Evolutionary conservation across 2,113 vertebrate species (phyloP).

Genomic region (Hippopotamus amphibius): DNA sequence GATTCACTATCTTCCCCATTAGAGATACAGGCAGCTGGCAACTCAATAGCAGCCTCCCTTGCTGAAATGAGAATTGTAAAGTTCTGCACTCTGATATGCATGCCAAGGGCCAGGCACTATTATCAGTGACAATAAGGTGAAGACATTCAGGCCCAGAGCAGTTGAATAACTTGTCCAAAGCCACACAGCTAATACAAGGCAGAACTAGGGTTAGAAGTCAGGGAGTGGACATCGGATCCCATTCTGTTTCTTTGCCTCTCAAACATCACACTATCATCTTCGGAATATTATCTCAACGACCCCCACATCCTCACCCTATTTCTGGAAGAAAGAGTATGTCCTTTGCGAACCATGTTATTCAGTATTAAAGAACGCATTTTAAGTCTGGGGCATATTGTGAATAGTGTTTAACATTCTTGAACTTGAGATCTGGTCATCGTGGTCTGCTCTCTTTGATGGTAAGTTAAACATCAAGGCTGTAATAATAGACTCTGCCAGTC

Average conservation of each 20-base stretch:
- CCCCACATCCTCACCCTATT: background rate
- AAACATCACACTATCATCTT: background rate
- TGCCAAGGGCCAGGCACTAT: background rate
- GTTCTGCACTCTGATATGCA: background rate
- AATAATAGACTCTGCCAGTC: conserved; percentile 70
- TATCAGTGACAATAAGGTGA: background rate
- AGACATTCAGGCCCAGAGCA: background rate
- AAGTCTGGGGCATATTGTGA: conserved; percentile 43
- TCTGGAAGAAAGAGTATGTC: conserved; percentile 23
- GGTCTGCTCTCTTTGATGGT: conserved; percentile 73
- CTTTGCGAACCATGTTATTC: conserved; percentile 20
- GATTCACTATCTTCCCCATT: background rate
- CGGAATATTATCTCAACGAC: background rate
- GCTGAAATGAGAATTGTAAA: background rate
- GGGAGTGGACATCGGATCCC: background rate
- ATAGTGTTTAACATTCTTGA: conserved; percentile 77
- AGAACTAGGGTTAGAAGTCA: background rate
- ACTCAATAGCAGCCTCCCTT: background rate
- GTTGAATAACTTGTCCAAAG: conserved; percentile 24
- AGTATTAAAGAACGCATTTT: conserved; percentile 38
- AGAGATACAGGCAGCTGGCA: conserved; percentile 5
- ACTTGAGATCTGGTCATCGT: conserved; percentile 62
- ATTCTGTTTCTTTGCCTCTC: background rate
- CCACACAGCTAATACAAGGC: background rate
- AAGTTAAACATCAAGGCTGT: conserved; percentile 75